Conservation (phyloP, 2,888 invertebrate species). For the Meiosimyza decipiens region DNA sequence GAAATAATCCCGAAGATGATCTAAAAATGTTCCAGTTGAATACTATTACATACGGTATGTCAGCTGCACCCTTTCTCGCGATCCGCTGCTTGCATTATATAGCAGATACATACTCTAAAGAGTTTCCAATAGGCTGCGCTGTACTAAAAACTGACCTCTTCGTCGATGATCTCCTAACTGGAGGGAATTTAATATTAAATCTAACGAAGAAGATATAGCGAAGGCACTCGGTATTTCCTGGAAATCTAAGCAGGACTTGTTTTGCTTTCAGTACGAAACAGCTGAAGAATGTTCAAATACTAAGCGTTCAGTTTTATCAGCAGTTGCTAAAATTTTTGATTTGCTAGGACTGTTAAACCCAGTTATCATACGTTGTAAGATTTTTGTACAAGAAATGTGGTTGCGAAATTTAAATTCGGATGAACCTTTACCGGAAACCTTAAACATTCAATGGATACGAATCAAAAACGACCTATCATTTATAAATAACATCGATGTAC, state of each 20-base stretch:
- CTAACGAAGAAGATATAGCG: neutral
- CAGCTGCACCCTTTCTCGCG: slow-evolving; percentile 38
- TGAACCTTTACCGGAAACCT: slow-evolving; percentile 11
- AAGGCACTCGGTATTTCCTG: slow-evolving; percentile 18
- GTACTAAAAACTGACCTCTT: neutral
- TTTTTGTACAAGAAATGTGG: slow-evolving; percentile 34
- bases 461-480: no score
- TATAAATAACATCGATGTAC: no score
- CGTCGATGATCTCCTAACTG: slow-evolving; percentile 27
- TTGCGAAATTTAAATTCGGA: slow-evolving; percentile 24
- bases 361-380: slow-evolving; percentile 27
- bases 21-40: slow-evolving; percentile 32
- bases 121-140: neutral
- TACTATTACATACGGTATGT: slow-evolving; percentile 36
- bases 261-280: neutral
- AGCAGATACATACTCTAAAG: slow-evolving; percentile 20
- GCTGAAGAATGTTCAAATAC: neutral
- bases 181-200: neutral
- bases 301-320: slow-evolving; percentile 29
- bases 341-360: slow-evolving; percentile 21
- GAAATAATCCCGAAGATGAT: slow-evolving; percentile 20
- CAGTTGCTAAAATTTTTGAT: slow-evolving; percentile 32
- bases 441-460: neutral
- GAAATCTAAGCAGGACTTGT: neutral
- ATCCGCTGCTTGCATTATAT: slow-evolving; percentile 21